Conservation (phyloP, 2,797 vertebrate species). For the Octomys mimax region DNA sequence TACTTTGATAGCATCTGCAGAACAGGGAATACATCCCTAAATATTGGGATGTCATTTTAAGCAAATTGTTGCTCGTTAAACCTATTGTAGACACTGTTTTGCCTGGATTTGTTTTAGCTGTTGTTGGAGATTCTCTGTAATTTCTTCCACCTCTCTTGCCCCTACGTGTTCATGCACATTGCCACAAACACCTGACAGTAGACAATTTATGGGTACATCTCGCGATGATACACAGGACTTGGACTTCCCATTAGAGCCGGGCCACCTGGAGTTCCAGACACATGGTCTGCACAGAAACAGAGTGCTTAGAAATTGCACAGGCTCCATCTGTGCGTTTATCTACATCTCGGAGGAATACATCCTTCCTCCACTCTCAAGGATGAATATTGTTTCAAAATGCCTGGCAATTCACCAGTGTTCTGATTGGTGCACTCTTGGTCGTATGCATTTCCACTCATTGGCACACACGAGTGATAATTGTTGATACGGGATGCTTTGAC, state of each 20-base stretch:
- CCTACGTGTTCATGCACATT: background rate
- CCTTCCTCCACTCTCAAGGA: background rate
- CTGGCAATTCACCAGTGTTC: background rate
- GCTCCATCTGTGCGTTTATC: background rate
- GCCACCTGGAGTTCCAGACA: background rate
- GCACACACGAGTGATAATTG: background rate
- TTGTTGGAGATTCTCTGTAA: background rate
- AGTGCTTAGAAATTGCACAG: slow-evolving; percentile 8
- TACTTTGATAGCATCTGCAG: slow-evolving; percentile 74
- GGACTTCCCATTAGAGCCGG: background rate
- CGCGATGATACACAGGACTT: background rate
- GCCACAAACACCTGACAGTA: background rate
- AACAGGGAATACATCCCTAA: slow-evolving; percentile 75
- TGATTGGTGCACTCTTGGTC: background rate
- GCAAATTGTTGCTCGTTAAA: slow-evolving; percentile 75
- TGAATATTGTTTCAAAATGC: background rate
- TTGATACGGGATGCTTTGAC: background rate
- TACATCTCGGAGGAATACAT: background rate
- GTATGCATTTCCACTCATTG: background rate
- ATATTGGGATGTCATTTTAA: slow-evolving; percentile 78
- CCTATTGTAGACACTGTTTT: slow-evolving; percentile 55
- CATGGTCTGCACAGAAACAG: background rate
- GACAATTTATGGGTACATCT: background rate
- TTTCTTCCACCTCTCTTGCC: background rate
- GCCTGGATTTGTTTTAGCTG: slow-evolving; percentile 62